Conservation (phyloP, 2,888 invertebrate genomes). For the Spisula subtruncata region DNA sequence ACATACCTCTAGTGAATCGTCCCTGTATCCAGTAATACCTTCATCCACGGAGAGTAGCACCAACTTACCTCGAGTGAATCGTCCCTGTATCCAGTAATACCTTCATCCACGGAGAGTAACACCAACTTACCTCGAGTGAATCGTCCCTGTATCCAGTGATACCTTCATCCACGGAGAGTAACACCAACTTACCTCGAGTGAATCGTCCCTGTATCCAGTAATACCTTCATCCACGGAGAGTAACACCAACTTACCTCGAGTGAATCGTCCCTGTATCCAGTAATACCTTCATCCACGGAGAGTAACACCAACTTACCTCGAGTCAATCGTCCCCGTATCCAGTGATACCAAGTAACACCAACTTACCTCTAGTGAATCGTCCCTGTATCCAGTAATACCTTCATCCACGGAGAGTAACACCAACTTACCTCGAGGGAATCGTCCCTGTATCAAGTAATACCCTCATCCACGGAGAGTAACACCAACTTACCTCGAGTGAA, state of each 20-base stretch:
- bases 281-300: slow-evolving; percentile 99
- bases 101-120: slow-evolving; percentile 98
- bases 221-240: slow-evolving; percentile 99
- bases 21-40: slow-evolving; percentile 97
- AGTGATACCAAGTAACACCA: slow-evolving; percentile 97
- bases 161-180: slow-evolving; percentile 99
- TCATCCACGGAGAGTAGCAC: slow-evolving; percentile 98
- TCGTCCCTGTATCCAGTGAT: slow-evolving; percentile 97
- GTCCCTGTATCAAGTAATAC: slow-evolving; percentile 96
- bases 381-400: slow-evolving; percentile 97
- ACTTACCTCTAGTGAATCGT: slow-evolving; percentile 96
- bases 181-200: slow-evolving; percentile 94
- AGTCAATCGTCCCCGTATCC: slow-evolving; percentile 97
- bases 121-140: slow-evolving; percentile 95
- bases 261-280: slow-evolving; percentile 96
- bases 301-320: slow-evolving; percentile 94
- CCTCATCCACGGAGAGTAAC: slow-evolving; percentile 98
- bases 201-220: slow-evolving; percentile 96
- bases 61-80: slow-evolving; percentile 96
- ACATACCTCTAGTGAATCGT: slow-evolving; percentile 95
- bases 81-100: slow-evolving; percentile 96
- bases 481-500: slow-evolving; percentile 95
- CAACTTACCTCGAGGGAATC: slow-evolving; percentile 96
- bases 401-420: slow-evolving; percentile 98
- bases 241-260: slow-evolving; percentile 94